Evolutionary conservation across 2,888 invertebrate genomes (phyloP).

Genomic region (Lasioglossum calceatum): DNA sequence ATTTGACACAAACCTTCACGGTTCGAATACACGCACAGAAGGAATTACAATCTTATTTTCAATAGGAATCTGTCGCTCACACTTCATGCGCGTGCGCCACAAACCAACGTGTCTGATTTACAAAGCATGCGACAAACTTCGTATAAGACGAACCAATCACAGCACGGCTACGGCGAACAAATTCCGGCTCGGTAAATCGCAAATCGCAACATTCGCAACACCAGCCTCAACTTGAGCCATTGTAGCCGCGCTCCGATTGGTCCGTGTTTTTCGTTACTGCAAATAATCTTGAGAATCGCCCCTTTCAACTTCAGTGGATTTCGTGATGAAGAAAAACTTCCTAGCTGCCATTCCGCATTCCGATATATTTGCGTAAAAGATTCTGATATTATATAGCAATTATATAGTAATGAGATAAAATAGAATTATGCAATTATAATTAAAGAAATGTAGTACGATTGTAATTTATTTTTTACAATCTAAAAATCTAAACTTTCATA

Average conservation of each 20-base stretch:
- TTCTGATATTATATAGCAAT: not conserved
- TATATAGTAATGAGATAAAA: not conserved
- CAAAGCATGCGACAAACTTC: constrained; percentile 8
- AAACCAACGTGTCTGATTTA: constrained; percentile 6
- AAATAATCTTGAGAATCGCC: too few species aligned
- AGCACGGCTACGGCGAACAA: too few species aligned
- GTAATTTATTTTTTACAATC: not conserved
- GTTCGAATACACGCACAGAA: constrained; percentile 48
- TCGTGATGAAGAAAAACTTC: not conserved
- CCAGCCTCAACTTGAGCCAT: too few species aligned
- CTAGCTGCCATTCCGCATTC: not conserved
- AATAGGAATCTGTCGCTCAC: not conserved
- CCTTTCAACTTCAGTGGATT: not conserved
- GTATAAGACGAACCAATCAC: too few species aligned
- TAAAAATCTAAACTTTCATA: not conserved
- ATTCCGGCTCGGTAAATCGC: too few species aligned
- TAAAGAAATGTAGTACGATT: not conserved
- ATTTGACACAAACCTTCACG: constrained; percentile 62
- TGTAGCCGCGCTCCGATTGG: too few species aligned
- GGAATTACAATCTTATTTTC: constrained; percentile 42
- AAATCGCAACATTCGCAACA: too few species aligned
- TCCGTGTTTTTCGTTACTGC: too few species aligned
- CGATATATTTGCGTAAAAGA: too few species aligned
- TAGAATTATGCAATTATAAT: not conserved
- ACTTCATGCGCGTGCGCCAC: constrained; percentile 31